Base-by-base conservation (phyloP, 92 coral and sea anemone species). In the Galaxea fascicularis region DNA sequence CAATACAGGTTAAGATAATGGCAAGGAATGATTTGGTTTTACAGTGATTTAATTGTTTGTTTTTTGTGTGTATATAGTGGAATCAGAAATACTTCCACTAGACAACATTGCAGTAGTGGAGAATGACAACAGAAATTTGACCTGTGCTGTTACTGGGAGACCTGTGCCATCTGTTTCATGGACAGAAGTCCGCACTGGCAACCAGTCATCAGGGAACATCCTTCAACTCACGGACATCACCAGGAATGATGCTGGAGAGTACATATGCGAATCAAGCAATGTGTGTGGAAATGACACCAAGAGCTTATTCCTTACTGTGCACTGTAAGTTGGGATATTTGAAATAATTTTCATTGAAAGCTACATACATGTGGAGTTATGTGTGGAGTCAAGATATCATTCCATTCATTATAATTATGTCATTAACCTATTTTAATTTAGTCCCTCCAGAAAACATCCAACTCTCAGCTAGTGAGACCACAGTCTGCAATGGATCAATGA, bases 261-360 rank as follows among this genome's bases (percentile, higher is more conserved):
- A 87, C 68, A 73, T 56, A 60, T 91, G 94, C 44, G 74, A 70
- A 21, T 91, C 91, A 3, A 73, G 27, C 29, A 91, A 87, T 64
- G 85, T 74, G 21, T 77, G 89, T 63, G 91, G 78, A 31, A 82
- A 79, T 66, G 62, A 82, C 8, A 13, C 45, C 8, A 80, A 86
- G 22, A 28, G 47, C 24, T n/a, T 60, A 1, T 71, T 53, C 12
- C 62, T 87, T 51, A 78, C 47, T 62, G 91, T 90, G 18, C 70
- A 64, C 13, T 90, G 94, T 90, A 90, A 90, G 94, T 77, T 24
- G n/a, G n/a, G n/a, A n/a, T n/a, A n/a, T n/a, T n/a, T n/a, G n/a
- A n/a, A n/a, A n/a, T n/a, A n/a, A n/a, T n/a, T n/a, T n/a, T n/a
- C n/a, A n/a, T n/a, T n/a, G n/a, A n/a, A n/a, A n/a, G n/a, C n/a